Base-by-base conservation (phyloP, 2,888 invertebrate species). In the Scrobipalpa costella region DNA sequence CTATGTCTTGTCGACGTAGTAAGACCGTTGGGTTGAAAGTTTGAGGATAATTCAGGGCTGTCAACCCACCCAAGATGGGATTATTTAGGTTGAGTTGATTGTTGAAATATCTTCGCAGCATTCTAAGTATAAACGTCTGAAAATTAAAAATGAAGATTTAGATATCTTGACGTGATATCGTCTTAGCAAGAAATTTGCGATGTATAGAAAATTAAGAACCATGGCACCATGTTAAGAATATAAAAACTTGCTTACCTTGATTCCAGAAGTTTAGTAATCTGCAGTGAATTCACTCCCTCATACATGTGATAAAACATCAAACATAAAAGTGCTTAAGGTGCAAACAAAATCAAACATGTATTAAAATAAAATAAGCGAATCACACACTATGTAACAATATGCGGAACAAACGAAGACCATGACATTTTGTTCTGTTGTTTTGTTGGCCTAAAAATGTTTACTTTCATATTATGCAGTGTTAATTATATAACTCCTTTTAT, bases 1-100 rank as follows among this genome's bases (percentile, higher is more conserved):
- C 65, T 0, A 74, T 64, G 59, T 77, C 81, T 66, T 78, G 68
- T n/a, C 86, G 80, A 44, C 78, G 74, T 64, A 62, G 72, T 57
- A 69, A 70, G 40, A 44, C 60, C 63, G 69, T 33, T 33, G 55
- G 55, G 34, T 55, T 55, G n/a, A 33, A 34, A n/a, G 55, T 5
- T 9, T 27, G 55, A 34, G 55, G 15, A 7, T 27, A 34, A 15
- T 27, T 58, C 13, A 38, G 63, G 47, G 27, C n/a, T 9, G 38
- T n/a, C 2, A n/a, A n/a, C n/a, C 7, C 15, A 13, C 2, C 9
- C 1, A 55, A 55, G 34, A 55, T 55, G 13, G 55, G 55, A 8
- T 17, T 19, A 7, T 55, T 34, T 38, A n/a, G 7, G 3, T 6
- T 61, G 33, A 66, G 55, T 44, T 66, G 66, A 19, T 68, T 61